Base-by-base conservation (phyloP, 2,888 invertebrate species). In the Leptura quadrifasciata region DNA sequence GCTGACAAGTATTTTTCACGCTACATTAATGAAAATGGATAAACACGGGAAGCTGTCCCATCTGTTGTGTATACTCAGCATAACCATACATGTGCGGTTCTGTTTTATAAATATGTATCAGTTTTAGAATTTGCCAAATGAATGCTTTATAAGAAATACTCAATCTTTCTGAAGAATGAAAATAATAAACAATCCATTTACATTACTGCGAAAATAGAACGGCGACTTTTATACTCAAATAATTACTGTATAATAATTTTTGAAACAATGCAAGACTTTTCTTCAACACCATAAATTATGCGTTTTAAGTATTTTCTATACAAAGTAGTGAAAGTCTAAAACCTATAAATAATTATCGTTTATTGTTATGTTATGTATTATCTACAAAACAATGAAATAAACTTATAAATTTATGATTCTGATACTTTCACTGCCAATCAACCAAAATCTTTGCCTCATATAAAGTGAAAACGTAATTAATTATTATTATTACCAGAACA, bases 401-500 rank as follows among this genome's bases (percentile, higher is more conserved):
- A 54, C 55, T 17, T 21, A 68, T 67, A 54, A 65, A 52, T 55
- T 65, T 17, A 65, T 65, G 54, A 27, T 27, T 71, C 58, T 60
- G 74, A 74, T 65, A 69, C 77, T 77, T 77, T 77, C 77, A 74
- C 77, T 75, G 76, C 67, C 77, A 77, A 68, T 72, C 72, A 77
- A 74, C 63, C 74, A 64, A 75, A 76, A 74, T 74, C 63, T 77
- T 77, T 77, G 74, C 68, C 27, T 68, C 17, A 57, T 35, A 27
- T 31, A 68, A 68, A 68, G 68, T 27, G 68, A 68, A 68, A 68
- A 68, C 68, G 55, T 31, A 55, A 24, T 24, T 65, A 65, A 35
- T 54, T 65, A 52, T 52, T 27, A 52, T 52, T 27, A 52, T 65
- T 24, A 52, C 52, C 31, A n/a, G n/a, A 39, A n/a, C 15, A 17